These are phyloP conservation scores for Cantharis rufa DNA, from an alignment of 2,888 invertebrate species.

Conservation along the genomic window DNA sequence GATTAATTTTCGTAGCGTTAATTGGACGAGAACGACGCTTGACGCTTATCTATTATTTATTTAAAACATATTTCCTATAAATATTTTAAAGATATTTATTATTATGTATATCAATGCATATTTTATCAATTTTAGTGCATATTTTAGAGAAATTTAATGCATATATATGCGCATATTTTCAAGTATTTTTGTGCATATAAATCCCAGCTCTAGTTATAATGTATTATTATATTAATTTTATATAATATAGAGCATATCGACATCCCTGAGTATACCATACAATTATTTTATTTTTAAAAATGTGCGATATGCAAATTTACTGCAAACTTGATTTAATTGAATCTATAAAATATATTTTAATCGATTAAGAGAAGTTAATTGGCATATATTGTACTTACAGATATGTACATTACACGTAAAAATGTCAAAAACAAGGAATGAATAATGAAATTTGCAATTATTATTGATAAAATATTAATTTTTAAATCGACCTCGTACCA, in stretches of 20 bases:
- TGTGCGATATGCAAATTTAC: neutral
- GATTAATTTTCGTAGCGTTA: too few relatives aligned
- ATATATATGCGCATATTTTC: too few relatives aligned
- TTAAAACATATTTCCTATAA: too few relatives aligned
- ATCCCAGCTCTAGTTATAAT: too few relatives aligned
- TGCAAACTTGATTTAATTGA: neutral
- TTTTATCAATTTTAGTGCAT: too few relatives aligned
- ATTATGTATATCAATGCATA: too few relatives aligned
- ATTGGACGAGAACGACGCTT: too few relatives aligned
- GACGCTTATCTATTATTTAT: too few relatives aligned
- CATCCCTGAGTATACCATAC: neutral
- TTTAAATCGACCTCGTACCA: conserved; percentile 11
- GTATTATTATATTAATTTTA: too few relatives aligned
- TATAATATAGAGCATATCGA: neutral
- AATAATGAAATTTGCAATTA: neutral
- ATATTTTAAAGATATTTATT: too few relatives aligned
- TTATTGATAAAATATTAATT: neutral
- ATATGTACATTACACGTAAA: neutral
- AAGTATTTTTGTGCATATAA: too few relatives aligned
- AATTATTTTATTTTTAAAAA: neutral
- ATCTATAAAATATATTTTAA: neutral
- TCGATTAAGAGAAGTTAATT: neutral
- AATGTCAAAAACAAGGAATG: neutral
- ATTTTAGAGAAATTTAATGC: too few relatives aligned
- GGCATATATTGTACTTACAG: neutral